These are phyloP conservation scores for Halichoeres trimaculatus DNA, from an alignment of 2,113 vertebrate genomes.

Conservation along the genomic window DNA sequence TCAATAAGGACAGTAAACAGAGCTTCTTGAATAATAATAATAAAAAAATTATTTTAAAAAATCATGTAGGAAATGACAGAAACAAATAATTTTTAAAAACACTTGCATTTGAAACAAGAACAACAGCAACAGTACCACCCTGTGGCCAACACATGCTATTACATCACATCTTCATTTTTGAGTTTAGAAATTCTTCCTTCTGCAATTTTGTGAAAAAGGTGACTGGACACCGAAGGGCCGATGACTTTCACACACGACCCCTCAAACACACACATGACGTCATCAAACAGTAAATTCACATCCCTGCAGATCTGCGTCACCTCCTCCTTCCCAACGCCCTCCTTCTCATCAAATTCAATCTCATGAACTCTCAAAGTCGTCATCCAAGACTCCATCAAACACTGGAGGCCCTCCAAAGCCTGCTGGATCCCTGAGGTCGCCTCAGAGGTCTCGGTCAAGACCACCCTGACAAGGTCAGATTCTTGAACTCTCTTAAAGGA, in stretches of 20 bases:
- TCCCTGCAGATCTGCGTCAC: constrained; percentile 26
- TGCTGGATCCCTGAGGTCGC: not conserved
- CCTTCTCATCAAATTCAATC: not conserved
- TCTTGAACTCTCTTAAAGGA: not conserved
- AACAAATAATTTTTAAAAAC: too few species aligned
- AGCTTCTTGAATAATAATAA: too few species aligned
- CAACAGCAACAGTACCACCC: constrained; percentile 12
- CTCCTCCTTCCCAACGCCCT: not conserved
- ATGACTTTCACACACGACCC: constrained; percentile 39
- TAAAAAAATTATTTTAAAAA: too few species aligned
- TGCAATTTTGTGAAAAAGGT: constrained; percentile 10
- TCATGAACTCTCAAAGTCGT: constrained; percentile 18
- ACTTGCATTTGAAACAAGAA: not conserved
- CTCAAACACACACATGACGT: constrained; percentile 19
- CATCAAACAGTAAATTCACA: rapidly evolving
- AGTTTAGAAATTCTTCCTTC: not conserved
- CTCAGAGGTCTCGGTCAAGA: not conserved
- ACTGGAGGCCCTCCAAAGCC: not conserved
- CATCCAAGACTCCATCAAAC: not conserved
- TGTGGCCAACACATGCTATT: constrained; percentile 7
- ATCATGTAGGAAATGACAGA: too few species aligned
- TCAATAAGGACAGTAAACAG: too few species aligned
- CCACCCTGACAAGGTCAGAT: constrained; percentile 18
- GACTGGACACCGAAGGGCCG: not conserved
- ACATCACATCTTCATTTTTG: not conserved